Evolutionary conservation across 2,113 vertebrate species (phyloP).

Genomic region (Uria lomvia): DNA sequence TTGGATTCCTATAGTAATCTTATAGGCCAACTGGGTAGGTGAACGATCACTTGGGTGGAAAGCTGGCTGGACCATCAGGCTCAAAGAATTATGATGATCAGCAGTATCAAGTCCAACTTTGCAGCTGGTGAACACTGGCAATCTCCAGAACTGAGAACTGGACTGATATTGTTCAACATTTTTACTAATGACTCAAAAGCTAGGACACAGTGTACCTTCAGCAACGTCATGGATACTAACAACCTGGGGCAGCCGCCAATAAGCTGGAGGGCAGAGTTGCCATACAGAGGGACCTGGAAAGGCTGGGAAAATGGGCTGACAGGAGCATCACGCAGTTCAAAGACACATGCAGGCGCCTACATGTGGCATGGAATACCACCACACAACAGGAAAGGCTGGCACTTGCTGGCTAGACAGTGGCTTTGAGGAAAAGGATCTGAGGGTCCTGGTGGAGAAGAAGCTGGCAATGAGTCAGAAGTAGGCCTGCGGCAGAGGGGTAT

Average conservation of each 20-base stretch:
- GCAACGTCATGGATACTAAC: neutral
- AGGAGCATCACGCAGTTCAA: neutral
- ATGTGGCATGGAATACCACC: neutral
- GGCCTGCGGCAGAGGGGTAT: neutral
- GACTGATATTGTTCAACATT: neutral
- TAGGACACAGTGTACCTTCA: neutral
- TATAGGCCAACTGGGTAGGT: neutral
- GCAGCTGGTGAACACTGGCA: neutral
- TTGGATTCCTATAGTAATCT: neutral
- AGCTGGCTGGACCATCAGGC: neutral
- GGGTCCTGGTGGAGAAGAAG: neutral
- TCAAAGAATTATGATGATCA: neutral
- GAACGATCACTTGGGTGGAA: neutral
- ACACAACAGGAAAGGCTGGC: neutral
- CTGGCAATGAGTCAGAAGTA: fast-evolving
- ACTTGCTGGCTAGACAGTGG: neutral
- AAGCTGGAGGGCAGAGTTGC: neutral
- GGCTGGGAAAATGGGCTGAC: neutral
- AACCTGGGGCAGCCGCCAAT: fast-evolving
- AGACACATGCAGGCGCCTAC: neutral
- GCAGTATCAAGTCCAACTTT: neutral
- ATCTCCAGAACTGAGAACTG: neutral
- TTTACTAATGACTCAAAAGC: neutral
- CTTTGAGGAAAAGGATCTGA: neutral
- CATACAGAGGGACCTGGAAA: neutral